A percentile compares a stretch with the other conserved stretches of the same genome.
Conservation (phyloP, 1,140 invertebrate species). For the Nasonia vitripennis region DNA sequence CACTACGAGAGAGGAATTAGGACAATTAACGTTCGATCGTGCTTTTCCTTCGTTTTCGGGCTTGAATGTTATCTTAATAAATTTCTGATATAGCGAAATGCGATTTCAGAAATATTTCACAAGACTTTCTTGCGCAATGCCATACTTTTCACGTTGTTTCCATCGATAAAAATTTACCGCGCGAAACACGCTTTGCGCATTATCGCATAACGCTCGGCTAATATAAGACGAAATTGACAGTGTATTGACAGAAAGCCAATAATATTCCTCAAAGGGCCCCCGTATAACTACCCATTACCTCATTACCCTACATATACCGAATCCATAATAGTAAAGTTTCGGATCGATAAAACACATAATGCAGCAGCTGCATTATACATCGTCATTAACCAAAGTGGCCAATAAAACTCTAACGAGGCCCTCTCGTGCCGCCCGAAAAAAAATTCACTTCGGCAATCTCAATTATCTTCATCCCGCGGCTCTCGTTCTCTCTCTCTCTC, state of each 20-base stretch:
- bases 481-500: neutral
- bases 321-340: constrained; percentile 4
- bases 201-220: neutral
- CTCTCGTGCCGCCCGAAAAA: neutral
- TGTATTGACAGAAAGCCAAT: constrained; percentile 5
- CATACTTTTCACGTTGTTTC: no score
- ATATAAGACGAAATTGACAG: neutral
- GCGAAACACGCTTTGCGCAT: neutral
- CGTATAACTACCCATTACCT: neutral
- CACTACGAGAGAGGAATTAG: neutral
- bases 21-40: neutral
- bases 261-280: neutral
- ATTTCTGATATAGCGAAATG: neutral
- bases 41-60: neutral
- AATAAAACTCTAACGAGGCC: constrained; percentile 22
- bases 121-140: no score
- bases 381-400: constrained; percentile 1
- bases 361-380: constrained; percentile 2
- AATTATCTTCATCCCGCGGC: neutral
- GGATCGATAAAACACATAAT: constrained; percentile 14
- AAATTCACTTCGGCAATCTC: neutral
- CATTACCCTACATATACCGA: neutral
- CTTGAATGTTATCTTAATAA: neutral
- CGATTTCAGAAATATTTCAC: no score
- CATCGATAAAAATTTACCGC: neutral